These are phyloP conservation scores for Trissonchulus sp. DNA, from an alignment of 2,888 invertebrate species.

Conservation along the genomic window DNA sequence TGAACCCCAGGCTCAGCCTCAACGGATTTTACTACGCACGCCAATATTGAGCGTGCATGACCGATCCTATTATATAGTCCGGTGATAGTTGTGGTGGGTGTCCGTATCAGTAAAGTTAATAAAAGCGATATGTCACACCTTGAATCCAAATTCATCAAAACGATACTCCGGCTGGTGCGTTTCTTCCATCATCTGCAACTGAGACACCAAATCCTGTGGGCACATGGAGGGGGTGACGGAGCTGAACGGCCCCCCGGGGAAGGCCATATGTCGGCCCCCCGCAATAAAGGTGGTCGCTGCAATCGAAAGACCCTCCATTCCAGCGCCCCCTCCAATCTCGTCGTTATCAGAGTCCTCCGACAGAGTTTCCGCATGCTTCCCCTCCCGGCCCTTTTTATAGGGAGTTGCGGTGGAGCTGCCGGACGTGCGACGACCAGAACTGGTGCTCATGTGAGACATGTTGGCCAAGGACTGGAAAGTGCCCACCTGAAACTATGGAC, in stretches of 20 bases:
- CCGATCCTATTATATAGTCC: too few relatives aligned
- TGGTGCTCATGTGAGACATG: too few relatives aligned
- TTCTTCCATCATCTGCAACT: constrained; percentile 34
- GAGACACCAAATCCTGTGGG: constrained; percentile 72
- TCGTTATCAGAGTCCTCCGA: constrained; percentile 22
- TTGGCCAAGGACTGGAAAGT: too few relatives aligned
- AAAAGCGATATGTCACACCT: constrained; percentile 19
- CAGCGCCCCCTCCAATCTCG: constrained; percentile 28
- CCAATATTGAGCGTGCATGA: too few relatives aligned
- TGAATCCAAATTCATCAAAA: constrained; percentile 34
- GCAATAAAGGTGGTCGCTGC: constrained; percentile 57
- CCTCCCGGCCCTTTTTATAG: constrained; percentile 27
- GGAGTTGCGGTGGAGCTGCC: neutral
- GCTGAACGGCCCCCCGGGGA: constrained; percentile 75
- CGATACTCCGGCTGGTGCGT: constrained; percentile 35
- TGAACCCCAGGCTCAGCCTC: too few relatives aligned
- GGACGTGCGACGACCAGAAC: neutral
- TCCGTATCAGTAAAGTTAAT: too few relatives aligned
- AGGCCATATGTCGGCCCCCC: constrained; percentile 43
- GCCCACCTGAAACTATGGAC: too few relatives aligned
- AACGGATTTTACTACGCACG: too few relatives aligned
- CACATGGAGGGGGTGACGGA: constrained; percentile 92
- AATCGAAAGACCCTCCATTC: constrained; percentile 64
- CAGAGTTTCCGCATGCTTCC: constrained; percentile 27
- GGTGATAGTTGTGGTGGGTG: too few relatives aligned